phyloP scores from a whole-genome alignment of 2,888 invertebrate species.

The Trisateles emortualis region DNA sequence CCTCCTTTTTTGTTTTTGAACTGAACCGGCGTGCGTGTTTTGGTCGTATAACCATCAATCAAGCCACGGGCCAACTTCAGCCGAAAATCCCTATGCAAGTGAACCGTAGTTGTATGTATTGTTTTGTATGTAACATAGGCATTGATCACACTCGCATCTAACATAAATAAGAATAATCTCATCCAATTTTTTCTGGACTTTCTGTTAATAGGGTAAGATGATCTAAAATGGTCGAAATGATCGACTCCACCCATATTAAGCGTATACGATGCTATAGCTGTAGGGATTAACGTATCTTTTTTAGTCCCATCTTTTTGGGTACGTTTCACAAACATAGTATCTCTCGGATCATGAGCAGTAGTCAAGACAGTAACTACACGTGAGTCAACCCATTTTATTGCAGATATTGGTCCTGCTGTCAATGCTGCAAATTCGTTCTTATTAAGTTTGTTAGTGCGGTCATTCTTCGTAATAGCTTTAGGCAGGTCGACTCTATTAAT shows the following conservation, averaged over 20 bases:
- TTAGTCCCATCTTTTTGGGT: neutral
- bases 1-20: too few relatives aligned
- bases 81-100: neutral
- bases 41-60: too few relatives aligned
- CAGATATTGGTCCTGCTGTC: conserved; percentile 14
- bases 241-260: neutral
- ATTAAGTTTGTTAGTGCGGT: conserved; percentile 9
- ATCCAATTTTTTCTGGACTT: neutral
- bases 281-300: neutral
- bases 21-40: too few relatives aligned
- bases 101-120: neutral
- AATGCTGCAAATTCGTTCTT: conserved; percentile 17
- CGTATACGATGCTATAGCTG: neutral
- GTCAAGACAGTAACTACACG: neutral
- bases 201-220: neutral
- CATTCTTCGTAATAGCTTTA: conserved; percentile 1
- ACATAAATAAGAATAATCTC: neutral
- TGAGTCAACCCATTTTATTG: conserved; percentile 9
- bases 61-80: neutral
- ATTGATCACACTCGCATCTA: neutral
- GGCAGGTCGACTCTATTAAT: conserved; percentile 21
- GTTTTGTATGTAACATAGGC: neutral
- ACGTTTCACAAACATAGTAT: neutral
- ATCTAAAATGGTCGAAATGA: neutral
- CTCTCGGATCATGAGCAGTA: neutral